These are phyloP conservation scores for Circaetus cinerascens DNA, from an alignment of 2,113 vertebrate species.

Conservation along the genomic window DNA sequence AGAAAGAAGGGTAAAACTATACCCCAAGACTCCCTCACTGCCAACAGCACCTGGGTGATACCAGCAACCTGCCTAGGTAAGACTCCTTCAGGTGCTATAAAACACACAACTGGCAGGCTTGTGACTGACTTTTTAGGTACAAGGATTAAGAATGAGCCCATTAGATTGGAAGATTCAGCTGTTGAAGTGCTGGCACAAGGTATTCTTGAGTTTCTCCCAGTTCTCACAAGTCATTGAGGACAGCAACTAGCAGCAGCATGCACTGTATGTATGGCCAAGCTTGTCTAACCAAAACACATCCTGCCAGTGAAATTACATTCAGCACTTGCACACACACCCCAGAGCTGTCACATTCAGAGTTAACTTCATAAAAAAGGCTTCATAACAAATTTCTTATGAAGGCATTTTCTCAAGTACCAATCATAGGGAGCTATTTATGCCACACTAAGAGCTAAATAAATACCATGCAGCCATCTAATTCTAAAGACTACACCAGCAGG, in stretches of 20 bases:
- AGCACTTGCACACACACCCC: rapidly evolving
- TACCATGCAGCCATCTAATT: neutral
- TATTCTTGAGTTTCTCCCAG: neutral
- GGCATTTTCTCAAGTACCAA: neutral
- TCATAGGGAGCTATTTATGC: neutral
- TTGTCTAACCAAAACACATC: neutral
- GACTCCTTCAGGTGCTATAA: neutral
- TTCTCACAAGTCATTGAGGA: neutral
- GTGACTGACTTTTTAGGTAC: neutral
- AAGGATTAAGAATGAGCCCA: neutral
- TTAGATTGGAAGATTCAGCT: neutral
- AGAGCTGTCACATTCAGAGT: neutral
- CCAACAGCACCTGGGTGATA: neutral
- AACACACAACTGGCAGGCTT: neutral
- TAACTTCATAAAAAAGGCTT: neutral
- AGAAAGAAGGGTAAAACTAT: neutral
- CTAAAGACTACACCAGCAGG: neutral
- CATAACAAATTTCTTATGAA: rapidly evolving
- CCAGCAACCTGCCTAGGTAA: neutral
- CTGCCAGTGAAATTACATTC: neutral
- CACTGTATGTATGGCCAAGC: rapidly evolving
- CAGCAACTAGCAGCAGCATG: neutral
- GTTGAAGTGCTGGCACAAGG: neutral
- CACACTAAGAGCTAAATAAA: neutral
- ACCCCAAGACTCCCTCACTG: neutral